phyloP scores from a whole-genome alignment of 30 jellyfish, hydroid and myxozoan genomes.

The Rhopilema esculentum region DNA sequence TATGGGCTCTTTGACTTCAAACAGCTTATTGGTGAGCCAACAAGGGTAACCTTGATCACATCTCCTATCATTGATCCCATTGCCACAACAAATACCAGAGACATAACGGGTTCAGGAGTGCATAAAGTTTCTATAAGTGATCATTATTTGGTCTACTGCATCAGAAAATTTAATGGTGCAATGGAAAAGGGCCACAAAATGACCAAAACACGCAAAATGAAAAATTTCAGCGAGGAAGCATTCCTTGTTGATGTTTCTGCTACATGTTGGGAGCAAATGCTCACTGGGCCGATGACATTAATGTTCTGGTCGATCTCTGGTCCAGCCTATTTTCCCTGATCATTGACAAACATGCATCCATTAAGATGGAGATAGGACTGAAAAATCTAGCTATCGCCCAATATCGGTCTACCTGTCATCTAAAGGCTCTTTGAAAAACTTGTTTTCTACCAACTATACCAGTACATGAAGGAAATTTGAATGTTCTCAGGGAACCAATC shows the following conservation, averaged over 20 bases:
- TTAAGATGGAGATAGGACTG: too few species aligned
- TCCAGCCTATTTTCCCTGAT: constrained; percentile 23
- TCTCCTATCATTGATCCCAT: constrained; percentile 47
- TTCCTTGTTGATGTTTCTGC: constrained; percentile 61
- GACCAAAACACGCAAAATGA: constrained; percentile 51
- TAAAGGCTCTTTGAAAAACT: too few species aligned
- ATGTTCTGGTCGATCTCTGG: constrained; percentile 22
- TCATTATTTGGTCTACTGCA: constrained; percentile 37
- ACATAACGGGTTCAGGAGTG: constrained; percentile 30
- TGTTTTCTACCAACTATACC: too few species aligned
- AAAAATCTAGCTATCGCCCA: too few species aligned
- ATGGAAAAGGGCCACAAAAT: constrained; percentile 54
- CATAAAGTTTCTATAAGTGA: constrained; percentile 33
- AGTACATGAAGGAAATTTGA: too few species aligned
- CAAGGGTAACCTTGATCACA: constrained; percentile 45
- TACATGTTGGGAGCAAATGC: constrained; percentile 63
- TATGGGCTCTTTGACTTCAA: constrained; percentile 17
- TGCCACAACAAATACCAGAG: constrained; percentile 32
- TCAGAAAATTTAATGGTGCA: constrained; percentile 35
- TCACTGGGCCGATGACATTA: constrained; percentile 41
- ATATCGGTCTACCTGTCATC: too few species aligned
- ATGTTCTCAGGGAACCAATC: too few species aligned
- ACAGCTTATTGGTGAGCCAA: constrained; percentile 45
- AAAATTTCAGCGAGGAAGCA: constrained; percentile 18
- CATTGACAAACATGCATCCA: constrained; percentile 37